Evolutionary conservation across 2,113 vertebrate genomes (phyloP), one percentile per base, ranked within the genome.

Genomic region (Elephas maximus): DNA sequence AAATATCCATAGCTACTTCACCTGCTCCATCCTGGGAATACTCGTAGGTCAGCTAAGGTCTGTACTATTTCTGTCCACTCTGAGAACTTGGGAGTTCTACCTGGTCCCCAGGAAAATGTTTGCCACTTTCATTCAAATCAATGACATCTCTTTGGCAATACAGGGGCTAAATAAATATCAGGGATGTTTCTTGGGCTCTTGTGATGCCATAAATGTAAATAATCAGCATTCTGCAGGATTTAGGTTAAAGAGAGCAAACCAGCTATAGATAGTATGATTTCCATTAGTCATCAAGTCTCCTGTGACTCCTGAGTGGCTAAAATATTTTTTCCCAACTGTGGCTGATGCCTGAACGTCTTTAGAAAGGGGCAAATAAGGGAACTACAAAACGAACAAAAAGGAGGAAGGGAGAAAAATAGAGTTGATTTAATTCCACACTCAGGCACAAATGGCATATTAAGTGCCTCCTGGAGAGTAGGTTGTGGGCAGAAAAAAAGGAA

Each of bases 341-440:
- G 1, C 24, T 77, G 41, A 74, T 63, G 20, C 4, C 1, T 88
- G 6, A 93, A 60, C 85, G 17, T 51, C 45, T 96, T 53, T 78
- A 82, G 41, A 57, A 95, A 96, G 51, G 12, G 17, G 51, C 90
- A 89, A 92, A 86, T 79, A 37, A 48, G 45, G 10, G 14, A 60
- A 88, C 60, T 4, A 41, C 28, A 24, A 45, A 53, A n/a, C 37
- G 18, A 45, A 30, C 62, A 53, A 26, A 4, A 41, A 45, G 37
- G 14, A 5, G 30, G 18, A 48, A 1, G 14, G 21, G 17, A 57
- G 79, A 65, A 76, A 45, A 80, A 51, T 60, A 84, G 2, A 82
- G 63, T 26, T 87, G 20, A 53, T 24, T 92, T 65, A 24, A 78
- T 69, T 84, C 7, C 9, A 93, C 5, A 63, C 5, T 53, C 33